Conservation (phyloP, 2,797 vertebrate genomes). For the Adrianichthys oophorus region DNA sequence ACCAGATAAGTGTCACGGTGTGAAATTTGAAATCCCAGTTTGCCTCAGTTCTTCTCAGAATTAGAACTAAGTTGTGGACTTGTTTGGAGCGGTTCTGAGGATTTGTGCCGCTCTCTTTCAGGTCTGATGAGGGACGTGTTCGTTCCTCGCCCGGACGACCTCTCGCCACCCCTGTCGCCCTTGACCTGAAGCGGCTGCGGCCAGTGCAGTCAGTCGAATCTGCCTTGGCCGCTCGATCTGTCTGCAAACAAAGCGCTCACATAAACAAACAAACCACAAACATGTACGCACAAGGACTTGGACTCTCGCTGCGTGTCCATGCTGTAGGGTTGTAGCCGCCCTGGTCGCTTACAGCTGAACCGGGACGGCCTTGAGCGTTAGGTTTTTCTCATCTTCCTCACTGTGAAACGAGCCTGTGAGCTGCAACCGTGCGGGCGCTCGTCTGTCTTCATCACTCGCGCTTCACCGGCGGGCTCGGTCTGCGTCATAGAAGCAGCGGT, state of each 20-base stretch:
- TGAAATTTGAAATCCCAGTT: too few species aligned
- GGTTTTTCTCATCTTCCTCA: constrained; percentile 5
- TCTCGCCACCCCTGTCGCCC: constrained; percentile 48
- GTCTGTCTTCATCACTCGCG: background rate
- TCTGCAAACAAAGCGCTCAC: constrained; percentile 22
- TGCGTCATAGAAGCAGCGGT: constrained; percentile 10
- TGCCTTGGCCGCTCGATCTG: background rate
- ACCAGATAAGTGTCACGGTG: too few species aligned
- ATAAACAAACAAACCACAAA: constrained; percentile 11
- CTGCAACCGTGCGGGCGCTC: background rate
- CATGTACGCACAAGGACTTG: constrained; percentile 14
- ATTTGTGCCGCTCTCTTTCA: constrained; percentile 26
- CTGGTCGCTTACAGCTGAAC: constrained; percentile 6
- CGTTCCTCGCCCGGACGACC: constrained; percentile 35
- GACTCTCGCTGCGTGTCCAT: constrained; percentile 2
- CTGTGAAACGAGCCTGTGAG: constrained; percentile 14
- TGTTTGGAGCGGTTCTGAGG: background rate
- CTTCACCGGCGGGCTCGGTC: background rate
- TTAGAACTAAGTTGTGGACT: background rate
- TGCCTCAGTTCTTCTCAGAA: too few species aligned
- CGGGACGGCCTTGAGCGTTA: background rate
- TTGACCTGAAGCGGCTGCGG: constrained; percentile 55
- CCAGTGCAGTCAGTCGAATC: background rate
- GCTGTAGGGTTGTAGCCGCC: background rate
- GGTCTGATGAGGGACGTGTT: constrained; percentile 72